Evolutionary conservation across 2,113 vertebrate genomes (phyloP).

Genomic region (Podiceps cristatus): DNA sequence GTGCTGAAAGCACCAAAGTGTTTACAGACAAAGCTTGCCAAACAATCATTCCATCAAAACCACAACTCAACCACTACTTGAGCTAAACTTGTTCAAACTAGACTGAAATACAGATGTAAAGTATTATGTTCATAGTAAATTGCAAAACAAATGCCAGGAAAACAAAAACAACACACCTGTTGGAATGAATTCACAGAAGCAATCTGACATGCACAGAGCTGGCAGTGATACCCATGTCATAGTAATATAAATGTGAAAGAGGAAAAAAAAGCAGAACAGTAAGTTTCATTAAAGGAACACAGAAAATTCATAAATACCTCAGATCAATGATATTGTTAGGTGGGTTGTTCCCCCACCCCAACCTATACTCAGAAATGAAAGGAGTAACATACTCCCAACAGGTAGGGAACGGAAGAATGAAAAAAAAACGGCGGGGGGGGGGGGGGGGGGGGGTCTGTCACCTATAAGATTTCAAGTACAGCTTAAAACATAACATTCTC

Average conservation of each 20-base stretch:
- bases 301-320: not conserved
- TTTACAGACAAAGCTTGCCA: slow-evolving; percentile 59
- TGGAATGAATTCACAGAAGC: not conserved
- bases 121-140: not conserved
- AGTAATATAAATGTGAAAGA: not conserved
- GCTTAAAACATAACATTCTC: not conserved
- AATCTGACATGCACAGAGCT: not conserved
- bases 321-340: not conserved
- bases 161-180: slow-evolving; percentile 47
- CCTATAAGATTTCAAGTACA: not conserved
- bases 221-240: not conserved
- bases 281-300: not conserved
- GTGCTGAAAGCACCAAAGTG: slow-evolving; percentile 26
- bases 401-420: fast-evolving
- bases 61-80: slow-evolving; percentile 51
- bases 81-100: slow-evolving; percentile 71
- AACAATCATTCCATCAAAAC: slow-evolving; percentile 57
- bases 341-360: no score
- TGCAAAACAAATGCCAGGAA: slow-evolving; percentile 18
- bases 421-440: not conserved
- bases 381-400: not conserved
- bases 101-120: slow-evolving; percentile 41
- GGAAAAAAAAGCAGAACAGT: not conserved
- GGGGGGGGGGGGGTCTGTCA: not conserved
- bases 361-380: not conserved